Evolutionary conservation across 1,140 invertebrate genomes (phyloP).

Genomic region (Acyrthosiphon pisum): DNA sequence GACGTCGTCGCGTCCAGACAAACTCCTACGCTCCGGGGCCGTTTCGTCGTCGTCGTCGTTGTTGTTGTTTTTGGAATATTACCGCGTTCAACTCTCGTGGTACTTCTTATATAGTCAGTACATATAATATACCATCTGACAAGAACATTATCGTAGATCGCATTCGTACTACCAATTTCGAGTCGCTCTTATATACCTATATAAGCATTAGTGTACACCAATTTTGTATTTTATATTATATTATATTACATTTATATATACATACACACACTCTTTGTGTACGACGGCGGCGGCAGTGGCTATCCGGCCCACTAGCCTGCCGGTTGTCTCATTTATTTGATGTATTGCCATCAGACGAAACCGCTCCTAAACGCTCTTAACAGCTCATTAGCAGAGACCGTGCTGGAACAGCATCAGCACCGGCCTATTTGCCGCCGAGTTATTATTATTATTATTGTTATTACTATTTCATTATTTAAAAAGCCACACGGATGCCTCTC

Average conservation of each 20-base stretch:
- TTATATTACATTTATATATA: not conserved
- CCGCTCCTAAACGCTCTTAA: conserved; percentile 55
- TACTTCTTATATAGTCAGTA: not conserved
- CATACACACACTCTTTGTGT: not conserved
- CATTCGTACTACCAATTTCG: not conserved
- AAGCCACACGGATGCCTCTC: conserved; percentile 26
- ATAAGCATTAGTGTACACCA: not conserved
- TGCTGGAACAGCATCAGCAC: not conserved
- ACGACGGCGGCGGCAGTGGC: not conserved
- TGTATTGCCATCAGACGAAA: conserved; percentile 51
- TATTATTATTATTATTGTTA: conserved; percentile 47
- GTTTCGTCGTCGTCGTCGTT: not conserved
- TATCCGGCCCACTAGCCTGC: conserved; percentile 42
- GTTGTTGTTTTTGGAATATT: not conserved
- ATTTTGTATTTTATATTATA: conserved; percentile 10
- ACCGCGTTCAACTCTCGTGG: not conserved
- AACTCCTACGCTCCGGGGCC: not conserved
- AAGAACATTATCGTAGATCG: conserved; percentile 25
- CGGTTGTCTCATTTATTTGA: conserved; percentile 56
- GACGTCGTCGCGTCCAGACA: not conserved
- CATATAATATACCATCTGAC: not conserved
- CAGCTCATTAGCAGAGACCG: conserved; percentile 54
- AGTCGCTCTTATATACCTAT: not conserved
- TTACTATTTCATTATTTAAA: conserved; percentile 50
- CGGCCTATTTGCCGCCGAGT: conserved; percentile 30